Conservation (phyloP, 2,888 invertebrate species). For the Himalopsyche anomala region DNA sequence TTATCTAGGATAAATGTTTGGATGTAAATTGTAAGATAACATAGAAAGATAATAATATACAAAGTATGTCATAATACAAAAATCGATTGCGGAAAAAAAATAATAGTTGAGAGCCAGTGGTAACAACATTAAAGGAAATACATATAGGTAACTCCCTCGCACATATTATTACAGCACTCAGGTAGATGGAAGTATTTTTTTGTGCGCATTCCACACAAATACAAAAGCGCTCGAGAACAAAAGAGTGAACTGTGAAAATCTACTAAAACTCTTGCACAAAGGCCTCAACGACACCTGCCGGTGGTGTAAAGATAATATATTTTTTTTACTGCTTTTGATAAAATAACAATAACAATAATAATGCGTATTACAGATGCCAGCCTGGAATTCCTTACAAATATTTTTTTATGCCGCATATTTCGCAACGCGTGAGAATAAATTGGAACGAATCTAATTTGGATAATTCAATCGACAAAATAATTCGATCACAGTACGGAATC, state of each 20-base stretch:
- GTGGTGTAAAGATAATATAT: neutral
- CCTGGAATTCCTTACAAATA: neutral
- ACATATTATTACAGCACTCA: conserved; percentile 31
- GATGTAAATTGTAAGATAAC: too few species aligned
- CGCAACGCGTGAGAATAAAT: neutral
- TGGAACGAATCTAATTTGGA: too few species aligned
- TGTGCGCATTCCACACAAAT: conserved; percentile 56
- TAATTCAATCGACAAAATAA: too few species aligned
- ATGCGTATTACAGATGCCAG: conserved; percentile 11
- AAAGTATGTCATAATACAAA: too few species aligned
- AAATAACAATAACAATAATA: conserved; percentile 6
- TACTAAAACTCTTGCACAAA: conserved; percentile 38
- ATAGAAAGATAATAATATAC: too few species aligned
- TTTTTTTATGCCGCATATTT: neutral
- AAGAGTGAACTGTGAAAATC: conserved; percentile 48
- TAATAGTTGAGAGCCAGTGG: neutral
- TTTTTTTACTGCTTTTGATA: conserved; percentile 18
- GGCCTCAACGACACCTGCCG: conserved; percentile 46
- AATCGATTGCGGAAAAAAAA: neutral
- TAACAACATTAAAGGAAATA: neutral
- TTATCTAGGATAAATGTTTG: too few species aligned
- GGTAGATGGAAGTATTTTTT: conserved; percentile 52
- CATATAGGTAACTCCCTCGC: conserved; percentile 19
- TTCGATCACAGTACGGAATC: too few species aligned
- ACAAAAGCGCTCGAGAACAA: conserved; percentile 52